Percentiles rank a stretch among this genome's conserved stretches.
phyloP scores from a whole-genome alignment of 2,888 invertebrate genomes.

The Dynastes hyllus region DNA sequence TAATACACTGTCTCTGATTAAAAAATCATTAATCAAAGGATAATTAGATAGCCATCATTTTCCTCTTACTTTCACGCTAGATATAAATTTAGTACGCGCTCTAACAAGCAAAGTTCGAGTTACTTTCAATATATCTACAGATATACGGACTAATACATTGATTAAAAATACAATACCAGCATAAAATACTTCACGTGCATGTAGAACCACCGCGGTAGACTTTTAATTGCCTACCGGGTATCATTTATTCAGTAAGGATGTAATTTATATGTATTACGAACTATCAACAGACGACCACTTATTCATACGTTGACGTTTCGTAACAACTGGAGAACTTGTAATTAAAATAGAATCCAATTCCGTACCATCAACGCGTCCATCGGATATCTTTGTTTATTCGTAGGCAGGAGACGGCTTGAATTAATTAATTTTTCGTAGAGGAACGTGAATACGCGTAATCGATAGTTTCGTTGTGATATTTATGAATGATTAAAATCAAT shows the following conservation, averaged over 20 bases:
- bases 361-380: slow-evolving; percentile 23
- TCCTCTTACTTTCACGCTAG: neutral
- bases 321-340: slow-evolving; percentile 35
- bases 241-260: slow-evolving; percentile 32
- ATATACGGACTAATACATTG: neutral
- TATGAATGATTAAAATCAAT: neutral
- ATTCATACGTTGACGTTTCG: slow-evolving; percentile 11
- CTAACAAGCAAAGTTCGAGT: neutral
- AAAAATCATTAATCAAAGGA: too few species aligned
- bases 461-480: neutral
- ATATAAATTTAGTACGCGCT: neutral
- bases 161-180: slow-evolving; percentile 19
- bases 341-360: slow-evolving; percentile 36
- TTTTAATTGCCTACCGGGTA: slow-evolving; percentile 18
- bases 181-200: slow-evolving; percentile 4
- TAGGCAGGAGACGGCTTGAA: neutral
- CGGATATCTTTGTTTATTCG: slow-evolving; percentile 7
- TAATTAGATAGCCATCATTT: too few species aligned
- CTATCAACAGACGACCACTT: slow-evolving; percentile 16
- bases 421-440: slow-evolving; percentile 20
- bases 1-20: too few species aligned
- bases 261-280: slow-evolving; percentile 38
- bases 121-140: too few species aligned
- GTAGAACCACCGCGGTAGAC: neutral
- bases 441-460: neutral